Evolutionary conservation across 1,140 invertebrate species (phyloP).

Genomic region (Hyphantria cunea): DNA sequence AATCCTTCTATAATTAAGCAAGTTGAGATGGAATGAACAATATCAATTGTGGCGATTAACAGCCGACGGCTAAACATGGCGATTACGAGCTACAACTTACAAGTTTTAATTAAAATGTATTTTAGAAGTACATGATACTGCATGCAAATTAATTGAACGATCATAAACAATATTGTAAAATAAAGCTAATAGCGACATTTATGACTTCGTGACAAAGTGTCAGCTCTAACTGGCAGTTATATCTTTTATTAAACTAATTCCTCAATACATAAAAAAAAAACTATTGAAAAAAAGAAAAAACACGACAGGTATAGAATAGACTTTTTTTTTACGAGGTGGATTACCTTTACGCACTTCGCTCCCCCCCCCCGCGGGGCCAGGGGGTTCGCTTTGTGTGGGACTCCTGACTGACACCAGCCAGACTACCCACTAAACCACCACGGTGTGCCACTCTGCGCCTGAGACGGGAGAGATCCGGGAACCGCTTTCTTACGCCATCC

Average conservation of each 20-base stretch:
- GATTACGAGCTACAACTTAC: conserved; percentile 37
- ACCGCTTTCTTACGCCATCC: too few relatives aligned
- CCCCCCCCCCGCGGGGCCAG: too few relatives aligned
- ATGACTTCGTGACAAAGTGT: conserved; percentile 10
- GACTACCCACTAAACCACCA: too few relatives aligned
- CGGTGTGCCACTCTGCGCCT: too few relatives aligned
- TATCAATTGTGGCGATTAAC: conserved; percentile 46
- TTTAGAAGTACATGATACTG: conserved; percentile 17
- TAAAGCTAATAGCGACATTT: conserved; percentile 26
- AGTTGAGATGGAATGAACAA: conserved; percentile 25
- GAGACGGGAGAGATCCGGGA: too few relatives aligned
- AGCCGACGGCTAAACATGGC: conserved; percentile 36
- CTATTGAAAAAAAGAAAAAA: too few relatives aligned
- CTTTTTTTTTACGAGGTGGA: too few relatives aligned
- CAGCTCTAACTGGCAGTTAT: conserved; percentile 1
- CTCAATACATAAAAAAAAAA: background rate
- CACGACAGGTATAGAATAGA: too few relatives aligned
- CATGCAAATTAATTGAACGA: conserved; percentile 47
- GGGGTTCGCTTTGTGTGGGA: too few relatives aligned
- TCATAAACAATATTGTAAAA: conserved; percentile 33
- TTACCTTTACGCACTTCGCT: too few relatives aligned
- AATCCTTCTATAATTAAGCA: conserved; percentile 26
- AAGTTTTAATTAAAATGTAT: conserved; percentile 50
- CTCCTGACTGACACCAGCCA: too few relatives aligned
- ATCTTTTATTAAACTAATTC: conserved; percentile 17